These are phyloP conservation scores for Capreolus pygargus DNA, from an alignment of 2,113 vertebrate species.

Conservation along the genomic window DNA sequence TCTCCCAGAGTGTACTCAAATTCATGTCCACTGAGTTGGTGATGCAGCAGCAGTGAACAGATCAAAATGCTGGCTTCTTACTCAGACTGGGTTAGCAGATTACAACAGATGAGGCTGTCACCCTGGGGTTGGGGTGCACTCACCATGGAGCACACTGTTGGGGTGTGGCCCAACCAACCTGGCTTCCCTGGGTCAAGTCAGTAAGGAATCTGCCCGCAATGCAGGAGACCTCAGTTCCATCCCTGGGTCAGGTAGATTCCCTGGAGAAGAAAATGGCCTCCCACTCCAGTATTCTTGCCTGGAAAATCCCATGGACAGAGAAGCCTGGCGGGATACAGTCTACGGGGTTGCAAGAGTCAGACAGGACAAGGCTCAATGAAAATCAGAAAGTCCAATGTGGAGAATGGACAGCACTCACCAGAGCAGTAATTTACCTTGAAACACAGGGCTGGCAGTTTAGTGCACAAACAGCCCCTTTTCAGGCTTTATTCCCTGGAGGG, in stretches of 20 bases:
- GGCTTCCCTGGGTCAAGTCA: background rate
- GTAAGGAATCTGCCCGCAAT: background rate
- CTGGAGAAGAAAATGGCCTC: background rate
- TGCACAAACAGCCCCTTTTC: conserved; percentile 38
- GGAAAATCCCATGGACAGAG: background rate
- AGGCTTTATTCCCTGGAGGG: background rate
- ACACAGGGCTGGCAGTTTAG: background rate
- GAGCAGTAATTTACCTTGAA: background rate
- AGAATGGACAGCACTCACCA: background rate
- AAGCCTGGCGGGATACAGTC: background rate
- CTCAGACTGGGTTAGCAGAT: background rate
- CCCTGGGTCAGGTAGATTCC: background rate
- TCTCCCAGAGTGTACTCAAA: background rate
- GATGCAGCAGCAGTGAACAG: background rate
- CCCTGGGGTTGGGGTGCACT: too few relatives aligned
- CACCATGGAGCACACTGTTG: background rate
- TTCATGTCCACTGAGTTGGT: background rate
- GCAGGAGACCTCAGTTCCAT: background rate
- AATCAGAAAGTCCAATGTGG: background rate
- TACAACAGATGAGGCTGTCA: background rate
- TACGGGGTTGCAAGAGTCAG: background rate
- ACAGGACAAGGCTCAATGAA: background rate
- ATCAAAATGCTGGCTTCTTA: too few relatives aligned
- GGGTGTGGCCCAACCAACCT: background rate
- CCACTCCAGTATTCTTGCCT: background rate